A percentile compares a stretch with the other conserved stretches of the same genome.
phyloP scores from a whole-genome alignment of 2,113 vertebrate species.

The Misgurnus mizolepis region DNA sequence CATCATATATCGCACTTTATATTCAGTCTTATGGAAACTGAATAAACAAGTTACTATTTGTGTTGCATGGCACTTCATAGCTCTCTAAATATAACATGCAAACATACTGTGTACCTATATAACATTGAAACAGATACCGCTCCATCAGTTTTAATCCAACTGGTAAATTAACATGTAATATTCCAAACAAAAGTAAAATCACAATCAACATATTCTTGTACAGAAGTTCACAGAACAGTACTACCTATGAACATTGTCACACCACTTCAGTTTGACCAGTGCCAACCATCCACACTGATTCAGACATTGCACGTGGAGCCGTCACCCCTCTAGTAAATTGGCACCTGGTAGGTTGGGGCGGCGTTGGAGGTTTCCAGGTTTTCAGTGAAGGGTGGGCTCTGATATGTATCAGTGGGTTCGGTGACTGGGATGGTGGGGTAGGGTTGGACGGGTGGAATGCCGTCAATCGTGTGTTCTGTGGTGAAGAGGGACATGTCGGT shows the following conservation, averaged over 20 bases:
- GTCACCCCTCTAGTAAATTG: slow-evolving; percentile 84
- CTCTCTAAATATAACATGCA: slow-evolving; percentile 49
- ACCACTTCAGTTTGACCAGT: slow-evolving; percentile 61
- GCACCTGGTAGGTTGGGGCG: slow-evolving; percentile 92
- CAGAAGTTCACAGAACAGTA: slow-evolving; percentile 78
- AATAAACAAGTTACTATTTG: slow-evolving; percentile 68
- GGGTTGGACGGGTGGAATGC: slow-evolving; percentile 72
- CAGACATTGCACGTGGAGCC: slow-evolving; percentile 34
- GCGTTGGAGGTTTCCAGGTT: slow-evolving; percentile 73
- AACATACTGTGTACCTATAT: slow-evolving; percentile 38
- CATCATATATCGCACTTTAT: slow-evolving; percentile 75
- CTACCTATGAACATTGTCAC: slow-evolving; percentile 71
- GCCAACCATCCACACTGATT: slow-evolving; percentile 38
- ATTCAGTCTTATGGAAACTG: slow-evolving; percentile 68
- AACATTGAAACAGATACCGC: slow-evolving; percentile 16
- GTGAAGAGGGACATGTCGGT: slow-evolving; percentile 96
- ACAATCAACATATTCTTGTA: slow-evolving; percentile 77
- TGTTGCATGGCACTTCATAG: slow-evolving; percentile 63
- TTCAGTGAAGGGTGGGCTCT: slow-evolving; percentile 93
- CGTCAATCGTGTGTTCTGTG: slow-evolving; percentile 82
- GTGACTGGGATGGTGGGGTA: slow-evolving; percentile 82
- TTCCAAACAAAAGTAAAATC: slow-evolving; percentile 55
- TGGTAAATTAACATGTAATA: slow-evolving; percentile 42
- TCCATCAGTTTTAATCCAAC: slow-evolving; percentile 26
- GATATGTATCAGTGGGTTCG: slow-evolving; percentile 88